Conservation (phyloP, 2,888 invertebrate species). For the Anagyrus pseudococci region DNA sequence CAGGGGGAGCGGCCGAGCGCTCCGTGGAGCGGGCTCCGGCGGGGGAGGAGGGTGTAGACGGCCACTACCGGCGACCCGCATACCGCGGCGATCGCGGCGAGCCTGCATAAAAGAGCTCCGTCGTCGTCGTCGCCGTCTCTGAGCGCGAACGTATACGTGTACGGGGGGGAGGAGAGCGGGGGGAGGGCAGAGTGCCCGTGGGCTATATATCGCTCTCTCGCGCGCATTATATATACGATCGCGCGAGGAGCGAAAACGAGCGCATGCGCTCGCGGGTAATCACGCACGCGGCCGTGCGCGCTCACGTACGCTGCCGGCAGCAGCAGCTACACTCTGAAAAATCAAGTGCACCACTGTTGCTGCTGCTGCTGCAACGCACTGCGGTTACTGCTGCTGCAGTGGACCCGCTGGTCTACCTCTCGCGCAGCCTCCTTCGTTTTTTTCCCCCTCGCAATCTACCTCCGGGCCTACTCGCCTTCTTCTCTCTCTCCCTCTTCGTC, state of each 20-base stretch:
- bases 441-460: constrained; percentile 12
- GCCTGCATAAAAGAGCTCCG: too few relatives aligned
- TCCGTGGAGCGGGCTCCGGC: not conserved
- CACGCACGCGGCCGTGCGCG: constrained; percentile 18
- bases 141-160: not conserved
- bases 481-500: not conserved
- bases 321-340: too few relatives aligned
- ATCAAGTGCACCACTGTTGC: too few relatives aligned
- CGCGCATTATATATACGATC: not conserved
- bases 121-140: not conserved
- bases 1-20: too few relatives aligned
- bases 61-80: constrained; percentile 36
- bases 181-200: too few relatives aligned
- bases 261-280: constrained; percentile 29
- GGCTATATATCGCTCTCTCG: constrained; percentile 3
- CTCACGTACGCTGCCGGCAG: constrained; percentile 3
- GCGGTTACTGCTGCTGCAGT: too few relatives aligned
- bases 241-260: constrained; percentile 21
- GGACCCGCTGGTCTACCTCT: too few relatives aligned
- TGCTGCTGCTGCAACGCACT: too few relatives aligned
- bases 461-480: constrained; percentile 12
- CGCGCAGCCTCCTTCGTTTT: too few relatives aligned
- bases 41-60: too few relatives aligned
- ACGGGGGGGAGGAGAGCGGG: too few relatives aligned
- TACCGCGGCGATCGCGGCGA: constrained; percentile 18